A percentile compares a stretch with the other conserved stretches of the same genome.
Conservation (phyloP, 1,140 invertebrate genomes). For the Meloidogyne exigua region DNA sequence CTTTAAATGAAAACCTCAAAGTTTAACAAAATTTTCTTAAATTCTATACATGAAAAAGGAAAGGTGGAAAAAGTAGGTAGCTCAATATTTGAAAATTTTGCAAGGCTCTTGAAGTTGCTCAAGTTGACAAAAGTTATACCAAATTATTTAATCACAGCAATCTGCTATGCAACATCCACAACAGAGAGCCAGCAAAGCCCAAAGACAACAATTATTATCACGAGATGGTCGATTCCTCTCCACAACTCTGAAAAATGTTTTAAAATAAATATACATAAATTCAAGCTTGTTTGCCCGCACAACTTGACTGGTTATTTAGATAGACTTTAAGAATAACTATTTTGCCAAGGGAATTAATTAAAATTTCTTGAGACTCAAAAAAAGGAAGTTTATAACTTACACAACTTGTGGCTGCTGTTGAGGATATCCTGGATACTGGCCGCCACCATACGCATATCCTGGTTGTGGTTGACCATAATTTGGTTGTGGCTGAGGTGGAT, state of each 20-base stretch:
- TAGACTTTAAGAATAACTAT: too few relatives aligned
- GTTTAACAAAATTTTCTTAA: background rate
- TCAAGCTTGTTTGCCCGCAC: too few relatives aligned
- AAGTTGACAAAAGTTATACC: background rate
- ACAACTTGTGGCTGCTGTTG: slow-evolving; percentile 44
- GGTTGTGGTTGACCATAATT: slow-evolving; percentile 32
- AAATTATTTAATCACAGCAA: slow-evolving; percentile 32
- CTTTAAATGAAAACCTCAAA: too few relatives aligned
- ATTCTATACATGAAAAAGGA: background rate
- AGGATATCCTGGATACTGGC: slow-evolving; percentile 20
- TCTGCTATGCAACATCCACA: slow-evolving; percentile 43
- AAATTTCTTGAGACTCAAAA: too few relatives aligned
- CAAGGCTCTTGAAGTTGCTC: background rate
- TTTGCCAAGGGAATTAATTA: too few relatives aligned
- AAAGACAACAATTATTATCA: slow-evolving; percentile 40
- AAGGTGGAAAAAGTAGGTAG: background rate
- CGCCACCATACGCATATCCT: slow-evolving; percentile 7
- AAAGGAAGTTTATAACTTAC: slow-evolving; percentile 19
- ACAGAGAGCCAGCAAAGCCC: slow-evolving; percentile 37
- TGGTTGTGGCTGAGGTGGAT: slow-evolving; percentile 23
- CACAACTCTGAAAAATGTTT: slow-evolving; percentile 26
- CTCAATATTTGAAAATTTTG: background rate
- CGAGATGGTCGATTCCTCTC: slow-evolving; percentile 30
- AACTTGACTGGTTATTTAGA: too few relatives aligned
- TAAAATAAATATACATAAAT: background rate